Evolutionary conservation across 35 echinoderm and acorn worm species (phyloP).

Genomic region (Chiridota heheva): DNA sequence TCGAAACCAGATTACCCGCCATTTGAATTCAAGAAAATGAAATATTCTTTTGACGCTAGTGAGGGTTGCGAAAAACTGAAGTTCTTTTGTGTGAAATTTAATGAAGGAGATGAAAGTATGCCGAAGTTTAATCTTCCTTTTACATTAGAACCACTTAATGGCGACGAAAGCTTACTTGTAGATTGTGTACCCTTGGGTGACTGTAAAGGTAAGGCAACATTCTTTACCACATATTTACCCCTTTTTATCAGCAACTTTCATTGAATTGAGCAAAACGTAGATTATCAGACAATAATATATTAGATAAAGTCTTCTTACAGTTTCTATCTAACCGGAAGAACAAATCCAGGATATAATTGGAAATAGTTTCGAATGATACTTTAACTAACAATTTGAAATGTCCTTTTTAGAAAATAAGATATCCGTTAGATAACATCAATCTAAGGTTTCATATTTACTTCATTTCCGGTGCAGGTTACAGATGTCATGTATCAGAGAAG

Average conservation of each 20-base stretch:
- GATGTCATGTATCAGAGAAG: too few relatives aligned
- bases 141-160: background rate
- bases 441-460: too few relatives aligned
- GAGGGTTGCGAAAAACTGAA: conserved; percentile 26
- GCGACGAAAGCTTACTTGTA: background rate
- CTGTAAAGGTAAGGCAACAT: conserved; percentile 8
- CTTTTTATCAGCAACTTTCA: background rate
- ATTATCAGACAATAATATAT: too few relatives aligned
- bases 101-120: background rate
- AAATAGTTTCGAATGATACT: background rate
- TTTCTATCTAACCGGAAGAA: background rate
- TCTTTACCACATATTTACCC: background rate
- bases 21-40: conserved; percentile 17
- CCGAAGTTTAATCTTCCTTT: conserved; percentile 21
- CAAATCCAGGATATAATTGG: background rate
- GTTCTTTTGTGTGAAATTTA: conserved; percentile 36
- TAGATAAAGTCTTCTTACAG: background rate
- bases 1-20: too few relatives aligned
- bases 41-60: conserved; percentile 22
- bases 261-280: too few relatives aligned
- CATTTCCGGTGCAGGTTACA: too few relatives aligned
- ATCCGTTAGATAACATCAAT: too few relatives aligned
- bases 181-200: background rate
- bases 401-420: background rate
- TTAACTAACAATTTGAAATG: background rate